These are phyloP conservation scores for Caenorhabditis sp. DNA, from an alignment of 2,888 invertebrate species.

Conservation along the genomic window DNA sequence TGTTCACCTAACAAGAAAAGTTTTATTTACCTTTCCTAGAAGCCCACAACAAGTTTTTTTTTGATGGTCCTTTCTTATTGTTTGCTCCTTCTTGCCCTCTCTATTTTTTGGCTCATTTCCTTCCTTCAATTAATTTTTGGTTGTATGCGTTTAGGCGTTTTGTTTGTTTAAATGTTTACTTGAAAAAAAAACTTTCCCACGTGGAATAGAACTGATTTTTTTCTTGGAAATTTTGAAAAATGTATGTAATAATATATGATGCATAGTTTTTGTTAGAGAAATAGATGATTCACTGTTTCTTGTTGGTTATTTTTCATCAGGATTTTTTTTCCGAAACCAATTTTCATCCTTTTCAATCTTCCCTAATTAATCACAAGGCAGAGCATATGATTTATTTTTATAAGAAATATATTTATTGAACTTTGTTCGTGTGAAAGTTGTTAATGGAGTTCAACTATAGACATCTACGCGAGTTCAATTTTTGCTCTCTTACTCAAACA, in stretches of 20 bases:
- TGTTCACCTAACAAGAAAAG: too few species aligned
- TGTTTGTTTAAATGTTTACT: background rate
- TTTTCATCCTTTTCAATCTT: too few species aligned
- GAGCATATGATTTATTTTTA: too few species aligned
- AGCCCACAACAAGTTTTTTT: background rate
- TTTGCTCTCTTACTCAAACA: background rate
- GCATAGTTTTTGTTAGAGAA: background rate
- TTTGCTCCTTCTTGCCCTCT: background rate
- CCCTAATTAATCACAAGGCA: too few species aligned
- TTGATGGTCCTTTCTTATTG: background rate
- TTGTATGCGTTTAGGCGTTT: background rate
- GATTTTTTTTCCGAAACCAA: too few species aligned
- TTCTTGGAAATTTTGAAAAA: background rate
- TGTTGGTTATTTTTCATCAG: too few species aligned
- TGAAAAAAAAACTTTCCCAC: background rate
- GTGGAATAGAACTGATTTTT: background rate
- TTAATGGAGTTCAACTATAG: too few species aligned
- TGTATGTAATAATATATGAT: slow-evolving; percentile 4
- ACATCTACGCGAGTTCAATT: background rate
- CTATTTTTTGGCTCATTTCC: background rate
- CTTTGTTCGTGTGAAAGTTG: too few species aligned
- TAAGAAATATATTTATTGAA: too few species aligned
- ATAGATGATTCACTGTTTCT: too few species aligned
- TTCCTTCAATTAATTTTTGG: background rate
- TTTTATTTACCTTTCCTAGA: background rate